Evolutionary conservation across 2,113 vertebrate genomes (phyloP).

Genomic region (Notothenia coriiceps): DNA sequence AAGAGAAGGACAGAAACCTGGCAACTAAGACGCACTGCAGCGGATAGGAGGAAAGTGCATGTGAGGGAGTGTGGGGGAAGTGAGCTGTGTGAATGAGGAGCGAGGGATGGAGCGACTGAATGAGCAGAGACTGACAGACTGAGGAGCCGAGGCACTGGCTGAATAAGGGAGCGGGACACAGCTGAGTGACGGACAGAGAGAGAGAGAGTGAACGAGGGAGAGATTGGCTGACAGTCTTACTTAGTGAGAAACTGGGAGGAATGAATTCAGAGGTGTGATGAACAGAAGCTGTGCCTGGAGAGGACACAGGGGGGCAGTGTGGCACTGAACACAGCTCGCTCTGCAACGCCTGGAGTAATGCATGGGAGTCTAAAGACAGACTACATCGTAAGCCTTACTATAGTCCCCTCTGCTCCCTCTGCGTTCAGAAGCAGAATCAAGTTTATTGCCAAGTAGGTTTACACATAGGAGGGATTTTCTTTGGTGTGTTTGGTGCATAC

Average conservation of each 20-base stretch:
- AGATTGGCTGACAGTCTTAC: constrained; percentile 70
- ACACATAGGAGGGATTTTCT: too few species aligned
- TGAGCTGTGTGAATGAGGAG: constrained; percentile 60
- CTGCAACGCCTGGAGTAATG: background rate
- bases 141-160: constrained; percentile 53
- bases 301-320: constrained; percentile 72
- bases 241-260: constrained; percentile 50
- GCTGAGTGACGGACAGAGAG: constrained; percentile 65
- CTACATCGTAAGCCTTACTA: background rate
- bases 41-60: constrained; percentile 47
- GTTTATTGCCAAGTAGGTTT: too few species aligned
- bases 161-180: constrained; percentile 66
- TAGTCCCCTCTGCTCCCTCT: background rate
- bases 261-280: constrained; percentile 22
- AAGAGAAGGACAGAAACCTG: constrained; percentile 29
- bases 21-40: constrained; percentile 48
- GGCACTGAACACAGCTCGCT: constrained; percentile 27
- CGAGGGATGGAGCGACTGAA: constrained; percentile 58
- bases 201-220: constrained; percentile 48
- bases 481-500: too few species aligned
- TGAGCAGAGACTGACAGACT: constrained; percentile 60
- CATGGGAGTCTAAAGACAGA: background rate
- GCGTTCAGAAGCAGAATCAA: background rate
- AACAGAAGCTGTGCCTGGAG: background rate
- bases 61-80: constrained; percentile 60